Evolutionary conservation across 2,888 invertebrate genomes (phyloP).

Genomic region (Galerucella calmariensis): DNA sequence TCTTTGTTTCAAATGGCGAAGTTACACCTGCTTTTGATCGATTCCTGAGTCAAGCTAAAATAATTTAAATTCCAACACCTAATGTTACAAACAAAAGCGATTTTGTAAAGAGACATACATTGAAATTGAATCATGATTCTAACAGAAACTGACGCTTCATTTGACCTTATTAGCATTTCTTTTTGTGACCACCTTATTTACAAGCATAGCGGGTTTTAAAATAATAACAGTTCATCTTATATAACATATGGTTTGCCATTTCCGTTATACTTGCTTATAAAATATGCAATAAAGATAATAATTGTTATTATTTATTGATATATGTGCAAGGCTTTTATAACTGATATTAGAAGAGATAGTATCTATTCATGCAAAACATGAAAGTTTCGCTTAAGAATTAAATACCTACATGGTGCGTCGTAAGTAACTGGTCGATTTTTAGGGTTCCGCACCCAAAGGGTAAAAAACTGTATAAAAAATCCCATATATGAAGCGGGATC

Average conservation of each 20-base stretch:
- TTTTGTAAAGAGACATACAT: no score
- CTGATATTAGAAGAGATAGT: background rate
- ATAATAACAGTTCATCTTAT: background rate
- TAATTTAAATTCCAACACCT: no score
- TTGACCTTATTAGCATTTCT: background rate
- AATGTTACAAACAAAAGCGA: no score
- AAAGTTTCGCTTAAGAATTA: background rate
- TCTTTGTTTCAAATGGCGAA: no score
- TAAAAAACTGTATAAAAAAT: no score
- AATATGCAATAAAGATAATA: background rate
- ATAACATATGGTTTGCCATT: background rate
- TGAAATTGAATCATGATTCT: no score
- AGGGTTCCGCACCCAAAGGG: no score
- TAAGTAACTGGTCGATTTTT: no score
- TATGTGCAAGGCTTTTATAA: background rate
- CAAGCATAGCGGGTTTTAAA: background rate
- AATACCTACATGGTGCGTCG: no score
- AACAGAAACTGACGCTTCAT: background rate
- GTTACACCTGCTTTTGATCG: no score
- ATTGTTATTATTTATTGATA: background rate
- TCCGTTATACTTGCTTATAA: background rate
- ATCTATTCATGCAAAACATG: background rate
- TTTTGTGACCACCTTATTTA: slow-evolving; percentile 1
- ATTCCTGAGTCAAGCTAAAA: no score
- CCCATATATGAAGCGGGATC: no score